Conservation (phyloP, 2,113 vertebrate genomes). For the Cisticola juncidis region DNA sequence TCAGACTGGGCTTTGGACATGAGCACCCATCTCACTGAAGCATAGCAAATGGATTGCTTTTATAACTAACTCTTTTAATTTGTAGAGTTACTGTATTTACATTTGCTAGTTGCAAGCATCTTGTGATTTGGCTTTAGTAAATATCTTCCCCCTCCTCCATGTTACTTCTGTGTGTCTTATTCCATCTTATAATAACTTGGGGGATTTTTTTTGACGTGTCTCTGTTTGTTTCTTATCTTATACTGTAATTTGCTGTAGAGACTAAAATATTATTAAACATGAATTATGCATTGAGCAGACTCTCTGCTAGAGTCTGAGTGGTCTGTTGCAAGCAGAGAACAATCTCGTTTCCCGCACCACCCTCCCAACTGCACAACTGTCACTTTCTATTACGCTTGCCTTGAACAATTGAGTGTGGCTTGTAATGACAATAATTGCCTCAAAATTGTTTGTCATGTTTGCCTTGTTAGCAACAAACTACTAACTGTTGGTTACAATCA, state of each 20-base stretch:
- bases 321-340: constrained; percentile 14
- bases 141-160: background rate
- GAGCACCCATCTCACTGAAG: background rate
- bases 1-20: background rate
- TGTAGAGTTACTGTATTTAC: background rate
- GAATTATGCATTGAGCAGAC: constrained; percentile 56
- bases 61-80: background rate
- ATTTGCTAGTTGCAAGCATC: background rate
- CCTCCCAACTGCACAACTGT: constrained; percentile 67
- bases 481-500: constrained; percentile 64
- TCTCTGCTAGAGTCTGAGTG: constrained; percentile 14
- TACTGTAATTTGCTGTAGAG: constrained; percentile 29
- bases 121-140: background rate
- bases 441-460: constrained; percentile 70
- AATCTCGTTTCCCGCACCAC: background rate
- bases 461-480: constrained; percentile 67
- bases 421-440: constrained; percentile 70
- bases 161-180: background rate
- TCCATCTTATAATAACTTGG: background rate
- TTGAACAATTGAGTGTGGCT: constrained; percentile 57
- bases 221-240: constrained; percentile 32
- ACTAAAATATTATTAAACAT: constrained; percentile 49
- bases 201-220: background rate
- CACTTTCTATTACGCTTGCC: constrained; percentile 55
- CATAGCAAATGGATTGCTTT: background rate